phyloP scores from a whole-genome alignment of 2,797 vertebrate genomes.

The Leptatherina wallacei region DNA sequence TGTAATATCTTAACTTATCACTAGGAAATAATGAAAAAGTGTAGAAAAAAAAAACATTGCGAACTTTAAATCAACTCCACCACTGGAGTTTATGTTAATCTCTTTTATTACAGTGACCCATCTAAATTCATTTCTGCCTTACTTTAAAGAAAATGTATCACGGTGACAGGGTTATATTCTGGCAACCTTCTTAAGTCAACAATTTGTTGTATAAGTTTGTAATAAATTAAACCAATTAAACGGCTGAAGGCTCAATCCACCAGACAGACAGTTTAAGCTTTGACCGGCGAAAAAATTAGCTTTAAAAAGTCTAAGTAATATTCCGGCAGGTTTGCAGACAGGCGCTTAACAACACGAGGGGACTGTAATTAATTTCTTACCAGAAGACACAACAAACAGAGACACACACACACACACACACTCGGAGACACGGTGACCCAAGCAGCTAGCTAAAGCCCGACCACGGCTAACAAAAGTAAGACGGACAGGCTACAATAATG shows the following conservation, averaged over 20 bases:
- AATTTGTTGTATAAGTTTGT: background rate
- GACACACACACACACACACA: slow-evolving; percentile 40
- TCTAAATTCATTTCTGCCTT: slow-evolving; percentile 7
- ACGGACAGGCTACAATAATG: slow-evolving; percentile 66
- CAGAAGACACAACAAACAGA: slow-evolving; percentile 51
- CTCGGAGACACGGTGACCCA: slow-evolving; percentile 68
- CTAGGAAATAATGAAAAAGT: background rate
- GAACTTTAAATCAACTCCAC: slow-evolving; percentile 47
- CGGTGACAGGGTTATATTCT: slow-evolving; percentile 20
- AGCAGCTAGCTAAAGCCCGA: slow-evolving; percentile 80
- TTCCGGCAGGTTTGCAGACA: slow-evolving; percentile 6
- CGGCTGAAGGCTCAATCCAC: slow-evolving; percentile 11
- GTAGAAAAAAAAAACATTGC: background rate
- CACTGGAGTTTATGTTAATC: slow-evolving; percentile 14
- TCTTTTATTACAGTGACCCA: background rate
- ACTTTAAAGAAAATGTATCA: background rate
- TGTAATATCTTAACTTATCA: background rate
- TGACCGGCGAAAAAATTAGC: slow-evolving; percentile 29
- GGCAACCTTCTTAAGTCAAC: background rate
- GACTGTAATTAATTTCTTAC: slow-evolving; percentile 26
- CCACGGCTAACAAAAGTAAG: slow-evolving; percentile 82
- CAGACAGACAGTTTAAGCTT: background rate
- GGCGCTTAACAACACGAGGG: slow-evolving; percentile 22
- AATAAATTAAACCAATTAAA: background rate
- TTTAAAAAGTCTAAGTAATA: slow-evolving; percentile 49